phyloP scores from a whole-genome alignment of 1,140 invertebrate species.

The Lepidurus arcticus region DNA sequence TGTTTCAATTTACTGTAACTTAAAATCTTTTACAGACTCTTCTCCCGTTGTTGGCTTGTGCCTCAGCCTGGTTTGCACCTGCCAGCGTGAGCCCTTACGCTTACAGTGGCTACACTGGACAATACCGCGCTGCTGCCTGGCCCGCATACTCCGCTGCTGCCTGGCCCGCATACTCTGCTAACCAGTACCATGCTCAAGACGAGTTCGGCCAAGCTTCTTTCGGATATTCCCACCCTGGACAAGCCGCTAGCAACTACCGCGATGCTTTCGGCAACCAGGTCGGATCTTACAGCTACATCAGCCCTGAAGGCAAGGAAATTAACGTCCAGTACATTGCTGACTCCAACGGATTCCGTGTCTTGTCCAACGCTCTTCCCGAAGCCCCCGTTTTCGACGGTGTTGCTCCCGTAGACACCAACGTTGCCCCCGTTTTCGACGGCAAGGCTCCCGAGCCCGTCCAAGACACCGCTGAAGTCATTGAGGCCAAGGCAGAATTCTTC shows the following conservation, averaged over 20 bases:
- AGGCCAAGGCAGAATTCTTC: slow-evolving; percentile 40
- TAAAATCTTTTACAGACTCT: neutral
- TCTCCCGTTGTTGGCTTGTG: slow-evolving; percentile 28
- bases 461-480: slow-evolving; percentile 32
- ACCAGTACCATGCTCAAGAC: slow-evolving; percentile 56
- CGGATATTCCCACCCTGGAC: slow-evolving; percentile 52
- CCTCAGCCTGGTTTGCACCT: neutral
- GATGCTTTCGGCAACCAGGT: slow-evolving; percentile 34
- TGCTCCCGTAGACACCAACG: slow-evolving; percentile 16
- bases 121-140: neutral
- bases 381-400: slow-evolving; percentile 38
- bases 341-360: slow-evolving; percentile 51
- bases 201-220: slow-evolving; percentile 54
- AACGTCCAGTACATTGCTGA: slow-evolving; percentile 50
- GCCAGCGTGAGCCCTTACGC: neutral
- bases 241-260: slow-evolving; percentile 46
- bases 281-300: slow-evolving; percentile 35
- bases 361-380: slow-evolving; percentile 48
- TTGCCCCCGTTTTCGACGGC: slow-evolving; percentile 39
- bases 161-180: slow-evolving; percentile 30
- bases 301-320: slow-evolving; percentile 44
- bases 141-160: neutral
- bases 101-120: neutral
- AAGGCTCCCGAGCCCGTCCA: slow-evolving; percentile 29
- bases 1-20: neutral